Base-by-base conservation (phyloP, 2,797 vertebrate species). In the Euphonia xanthogaster region DNA sequence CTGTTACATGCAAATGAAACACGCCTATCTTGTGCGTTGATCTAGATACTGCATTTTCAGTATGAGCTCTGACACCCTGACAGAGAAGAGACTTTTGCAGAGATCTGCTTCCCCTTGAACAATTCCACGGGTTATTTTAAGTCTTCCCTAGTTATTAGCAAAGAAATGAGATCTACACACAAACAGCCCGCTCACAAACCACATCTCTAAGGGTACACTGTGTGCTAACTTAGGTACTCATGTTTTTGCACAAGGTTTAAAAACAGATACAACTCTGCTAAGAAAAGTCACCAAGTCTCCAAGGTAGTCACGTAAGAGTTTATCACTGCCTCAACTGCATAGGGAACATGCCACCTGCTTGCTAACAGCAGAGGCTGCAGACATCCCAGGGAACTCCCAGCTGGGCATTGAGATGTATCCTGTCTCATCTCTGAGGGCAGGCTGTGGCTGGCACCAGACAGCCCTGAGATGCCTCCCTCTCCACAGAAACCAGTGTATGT, bases 201-300 rank as follows among this genome's bases (percentile, higher is more conserved):
- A 27, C 7, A 12, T 33, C 27, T 78, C 37, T 37, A 47, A 61
- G 35, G 20, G 16, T 18, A 27, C 0, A 1, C 18, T 31, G 6
- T 0, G 0, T 22, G 60, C 44, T 50, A 45, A 53, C 22, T 42
- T 13, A n/a, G 0, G 3, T 35, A 47, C 14, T 61, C 25, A 1
- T 19, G 19, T 7, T 88, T 93, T 58, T 44, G n/a, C 12, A 33
- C 6, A 33, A 83, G 25, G 51, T 60, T 94, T 82, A 53, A 44
- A 79, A 96, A 1, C 31, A 90, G 51, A 58, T 28, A 62, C 20
- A 76, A 20, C 20, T 72, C 60, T 73, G 33, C 24, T 74, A 39
- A 85, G 72, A 42, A 53, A 71, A 77, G 35, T 42, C 40, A 27
- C 19, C 33, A 27, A 42, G 28, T 8, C 61, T 67, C 45, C 72